Base-by-base conservation (phyloP, 1,140 invertebrate genomes). In the Chelonus insularis region DNA sequence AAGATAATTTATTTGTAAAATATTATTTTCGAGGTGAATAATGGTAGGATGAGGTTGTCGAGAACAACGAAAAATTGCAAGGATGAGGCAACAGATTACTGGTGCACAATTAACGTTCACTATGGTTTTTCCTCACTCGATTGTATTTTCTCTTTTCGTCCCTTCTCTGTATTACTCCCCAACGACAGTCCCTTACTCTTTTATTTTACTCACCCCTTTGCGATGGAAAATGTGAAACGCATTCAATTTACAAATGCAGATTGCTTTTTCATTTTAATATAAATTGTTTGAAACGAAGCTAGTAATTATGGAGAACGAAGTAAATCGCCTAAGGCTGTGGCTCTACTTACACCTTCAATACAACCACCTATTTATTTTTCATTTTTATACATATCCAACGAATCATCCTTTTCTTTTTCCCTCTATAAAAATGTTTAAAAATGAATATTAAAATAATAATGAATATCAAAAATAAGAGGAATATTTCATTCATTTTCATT, bases 251-350 rank as follows among this genome's bases (percentile, higher is more conserved):
- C 72, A 70, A 73, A 78, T 76, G 74, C 76, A 73, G 72, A 78
- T 77, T 77, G 71, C 72, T 74, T 75, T 37, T 75, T 76, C 70
- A 73, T 79, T 80, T 79, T 77, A 78, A 78, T 79, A 77, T 72
- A 77, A 80, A 79, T 75, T 73, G 77, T 74, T 74, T 57, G 68
- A 73, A 78, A 78, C 74, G 77, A 77, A 76, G 73, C 64, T 64
- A 70, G 72, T 78, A 78, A 77, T 77, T 78, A 76, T 69, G 64
- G 56, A 63, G 63, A 62, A 60, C 62, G 65, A 63, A 51, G 57
- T 47, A 59, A 64, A 56, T 47, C 23, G 50, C 54, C 65, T 36
- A 20, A 9, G 7, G 36, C 32, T 9, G n/a, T n/a, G n/a, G n/a
- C n/a, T n/a, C n/a, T n/a, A n/a, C n/a, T n/a, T n/a, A n/a, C n/a